Evolutionary conservation across 2,888 invertebrate genomes (phyloP).

Genomic region (Synanthedon formicaeformis): DNA sequence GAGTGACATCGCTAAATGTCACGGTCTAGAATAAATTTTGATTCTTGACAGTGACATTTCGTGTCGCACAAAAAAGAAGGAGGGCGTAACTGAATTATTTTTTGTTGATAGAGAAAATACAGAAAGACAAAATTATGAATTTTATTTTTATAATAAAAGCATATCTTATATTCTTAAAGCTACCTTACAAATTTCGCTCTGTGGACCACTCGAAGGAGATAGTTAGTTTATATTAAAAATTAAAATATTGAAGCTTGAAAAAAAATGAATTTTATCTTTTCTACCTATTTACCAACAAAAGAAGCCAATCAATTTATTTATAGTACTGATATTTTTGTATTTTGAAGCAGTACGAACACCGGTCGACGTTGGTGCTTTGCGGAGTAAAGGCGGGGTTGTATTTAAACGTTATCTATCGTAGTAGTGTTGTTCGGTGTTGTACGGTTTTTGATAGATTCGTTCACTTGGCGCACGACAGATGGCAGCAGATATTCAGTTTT

Average conservation of each 20-base stretch:
- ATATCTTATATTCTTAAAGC: slow-evolving; percentile 16
- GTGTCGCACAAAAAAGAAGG: no score
- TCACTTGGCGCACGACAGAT: not conserved
- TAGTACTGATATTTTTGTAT: slow-evolving; percentile 29
- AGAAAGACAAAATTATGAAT: not conserved
- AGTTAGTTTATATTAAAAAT: slow-evolving; percentile 19
- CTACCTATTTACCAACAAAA: not conserved
- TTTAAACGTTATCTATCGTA: not conserved
- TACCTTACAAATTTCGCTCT: slow-evolving; percentile 1
- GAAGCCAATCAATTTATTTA: not conserved
- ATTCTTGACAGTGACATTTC: no score
- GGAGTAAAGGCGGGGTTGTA: slow-evolving; percentile 9
- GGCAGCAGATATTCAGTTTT: not conserved
- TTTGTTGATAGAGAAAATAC: not conserved
- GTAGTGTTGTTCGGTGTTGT: slow-evolving; percentile 36
- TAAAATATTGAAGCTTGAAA: slow-evolving; percentile 1
- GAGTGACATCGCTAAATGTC: no score
- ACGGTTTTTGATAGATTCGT: not conserved
- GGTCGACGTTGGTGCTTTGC: slow-evolving; percentile 61
- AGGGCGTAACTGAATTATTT: not conserved
- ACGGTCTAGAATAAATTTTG: no score
- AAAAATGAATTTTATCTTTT: not conserved
- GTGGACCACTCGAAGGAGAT: slow-evolving; percentile 19
- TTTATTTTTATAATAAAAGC: slow-evolving; percentile 21
- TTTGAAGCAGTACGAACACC: slow-evolving; percentile 48